Conservation (phyloP, 2,888 invertebrate species). For the Galeopsomyia nigrocyanea region DNA sequence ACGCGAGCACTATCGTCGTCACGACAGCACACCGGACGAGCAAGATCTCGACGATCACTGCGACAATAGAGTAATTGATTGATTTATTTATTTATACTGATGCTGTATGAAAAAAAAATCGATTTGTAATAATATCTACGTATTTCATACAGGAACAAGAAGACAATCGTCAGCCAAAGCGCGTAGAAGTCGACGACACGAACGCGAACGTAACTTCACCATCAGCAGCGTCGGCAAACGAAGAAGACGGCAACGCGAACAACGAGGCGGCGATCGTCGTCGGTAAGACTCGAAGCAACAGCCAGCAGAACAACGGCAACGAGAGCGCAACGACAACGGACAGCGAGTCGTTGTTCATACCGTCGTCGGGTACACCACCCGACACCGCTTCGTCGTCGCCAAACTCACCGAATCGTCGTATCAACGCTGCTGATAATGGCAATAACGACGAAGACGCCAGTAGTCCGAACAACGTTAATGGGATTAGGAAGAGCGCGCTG, state of each 20-base stretch:
- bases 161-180: neutral
- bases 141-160: conserved; percentile 8
- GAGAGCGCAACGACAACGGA: conserved; percentile 60
- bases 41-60: conserved; percentile 33
- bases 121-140: neutral
- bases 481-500: conserved; percentile 64
- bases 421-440: conserved; percentile 17
- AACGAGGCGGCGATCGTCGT: conserved; percentile 9
- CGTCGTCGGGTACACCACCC: conserved; percentile 54
- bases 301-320: conserved; percentile 55
- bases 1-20: conserved; percentile 30
- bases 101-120: neutral
- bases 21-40: conserved; percentile 30
- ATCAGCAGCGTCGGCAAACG: neutral
- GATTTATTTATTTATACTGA: neutral
- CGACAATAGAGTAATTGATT: conserved; percentile 32
- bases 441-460: conserved; percentile 48
- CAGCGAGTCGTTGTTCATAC: conserved; percentile 56
- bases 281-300: neutral
- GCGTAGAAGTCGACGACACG: conserved; percentile 14
- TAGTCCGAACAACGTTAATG: conserved; percentile 60
- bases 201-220: conserved; percentile 42
- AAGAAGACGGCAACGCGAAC: conserved; percentile 17
- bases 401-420: conserved; percentile 61
- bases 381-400: conserved; percentile 60